Conservation (phyloP, 2,888 invertebrate genomes). For the Monoplex corrugatus region DNA sequence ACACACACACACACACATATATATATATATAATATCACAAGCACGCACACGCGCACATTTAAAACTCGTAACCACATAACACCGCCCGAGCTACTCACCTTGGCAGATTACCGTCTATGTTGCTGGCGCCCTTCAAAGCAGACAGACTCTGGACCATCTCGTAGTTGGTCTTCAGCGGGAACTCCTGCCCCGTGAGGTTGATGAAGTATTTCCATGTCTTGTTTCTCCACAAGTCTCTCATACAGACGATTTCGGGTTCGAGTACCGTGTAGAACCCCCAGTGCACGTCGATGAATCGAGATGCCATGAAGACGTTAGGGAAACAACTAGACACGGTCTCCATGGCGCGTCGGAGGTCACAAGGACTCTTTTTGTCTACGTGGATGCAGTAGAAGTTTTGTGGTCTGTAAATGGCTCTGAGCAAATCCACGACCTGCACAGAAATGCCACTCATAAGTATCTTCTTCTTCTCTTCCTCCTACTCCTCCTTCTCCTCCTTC, state of each 20-base stretch:
- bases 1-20: background rate
- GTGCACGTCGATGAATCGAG: constrained; percentile 42
- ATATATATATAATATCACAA: background rate
- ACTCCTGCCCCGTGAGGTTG: constrained; percentile 62
- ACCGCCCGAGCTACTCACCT: background rate
- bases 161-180: constrained; percentile 75
- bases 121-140: constrained; percentile 73
- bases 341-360: background rate
- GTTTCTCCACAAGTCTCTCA: constrained; percentile 55
- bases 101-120: constrained; percentile 57
- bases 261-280: constrained; percentile 30
- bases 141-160: constrained; percentile 71
- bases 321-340: constrained; percentile 65
- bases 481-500: too few species aligned
- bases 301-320: constrained; percentile 77
- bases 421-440: background rate
- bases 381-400: constrained; percentile 32
- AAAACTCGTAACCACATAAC: background rate
- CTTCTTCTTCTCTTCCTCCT: too few species aligned
- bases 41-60: background rate
- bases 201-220: constrained; percentile 41
- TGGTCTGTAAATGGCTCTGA: background rate
- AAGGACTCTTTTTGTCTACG: background rate
- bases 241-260: constrained; percentile 40
- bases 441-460: too few species aligned